Evolutionary conservation across 2,113 vertebrate genomes (phyloP), one percentile per base, ranked within the genome.

Genomic region (Apeltes quadracus): DNA sequence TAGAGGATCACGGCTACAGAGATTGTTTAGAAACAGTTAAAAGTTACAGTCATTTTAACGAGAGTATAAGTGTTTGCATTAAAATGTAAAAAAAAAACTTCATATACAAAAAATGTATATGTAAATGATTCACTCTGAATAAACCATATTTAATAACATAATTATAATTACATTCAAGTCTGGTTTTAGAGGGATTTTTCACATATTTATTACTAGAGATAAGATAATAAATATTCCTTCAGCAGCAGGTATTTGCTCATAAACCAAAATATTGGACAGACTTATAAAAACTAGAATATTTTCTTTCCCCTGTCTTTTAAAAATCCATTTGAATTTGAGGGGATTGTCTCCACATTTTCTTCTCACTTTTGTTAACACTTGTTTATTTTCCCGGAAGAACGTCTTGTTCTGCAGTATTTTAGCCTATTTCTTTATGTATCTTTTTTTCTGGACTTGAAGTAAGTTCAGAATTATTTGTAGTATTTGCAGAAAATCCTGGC

Each of bases 401-500:
- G 23, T 3, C 4, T 56, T 18, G 4, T 38, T 0, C 1, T 27
- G 20, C 20, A 7, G 14, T 23, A 7, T 59, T 69, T 58, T 36
- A 43, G n/a, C 7, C 0, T 34, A 12, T 44, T 22, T 50, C 11
- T 10, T 51, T 51, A 5, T 51, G n/a, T 13, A 22, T 22, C 22
- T 51, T 43, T 44, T 46, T 18, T 18, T n/a, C 34, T 20, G 13
- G 20, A 22, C 57, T 36, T 27, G 29, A 57, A 58, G 25, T 25
- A 29, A n/a, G n/a, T 29, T 16, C 41, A 2, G n/a, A n/a, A n/a
- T n/a, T n/a, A n/a, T n/a, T n/a, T n/a, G n/a, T n/a, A 2, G 7
- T 51, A 22, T 36, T 61, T 55, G 67, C 66, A 51, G 51, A 57
- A 64, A 68, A 36, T 57, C 25, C 62, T 61, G 78, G 82, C 76